Evolutionary conservation across 2,797 vertebrate genomes (phyloP).

Genomic region (Enteromius treurensis): DNA sequence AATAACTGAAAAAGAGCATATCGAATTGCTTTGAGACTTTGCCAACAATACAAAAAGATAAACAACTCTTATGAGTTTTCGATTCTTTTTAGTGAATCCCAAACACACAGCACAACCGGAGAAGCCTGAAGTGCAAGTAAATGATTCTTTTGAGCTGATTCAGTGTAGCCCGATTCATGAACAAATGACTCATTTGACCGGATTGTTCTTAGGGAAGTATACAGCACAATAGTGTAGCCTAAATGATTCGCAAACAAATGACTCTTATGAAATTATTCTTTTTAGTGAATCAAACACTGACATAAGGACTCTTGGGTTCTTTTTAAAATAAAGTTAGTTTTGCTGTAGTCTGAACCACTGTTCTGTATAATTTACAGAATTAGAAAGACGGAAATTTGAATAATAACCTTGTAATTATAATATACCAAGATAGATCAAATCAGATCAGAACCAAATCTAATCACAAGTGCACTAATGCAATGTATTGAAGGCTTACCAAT

Average conservation of each 20-base stretch:
- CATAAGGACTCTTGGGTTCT: not conserved
- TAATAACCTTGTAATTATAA: not conserved
- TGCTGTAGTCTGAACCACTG: not conserved
- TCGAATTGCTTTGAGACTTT: not conserved
- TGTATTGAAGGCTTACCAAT: not conserved
- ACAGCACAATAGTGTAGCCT: not conserved
- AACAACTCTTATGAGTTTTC: not conserved
- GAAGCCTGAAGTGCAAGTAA: not conserved
- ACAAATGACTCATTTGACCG: not conserved
- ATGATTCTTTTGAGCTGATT: not conserved
- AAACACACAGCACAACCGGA: not conserved
- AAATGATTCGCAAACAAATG: not conserved
- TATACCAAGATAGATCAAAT: not conserved
- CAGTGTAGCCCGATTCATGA: not conserved
- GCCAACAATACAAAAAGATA: not conserved
- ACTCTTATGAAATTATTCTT: not conserved
- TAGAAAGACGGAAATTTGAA: not conserved
- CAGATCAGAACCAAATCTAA: not conserved
- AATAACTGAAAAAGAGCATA: not conserved
- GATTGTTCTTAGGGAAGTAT: not conserved
- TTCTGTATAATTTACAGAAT: not conserved
- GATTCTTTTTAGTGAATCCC: not conserved
- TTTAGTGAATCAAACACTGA: not conserved
- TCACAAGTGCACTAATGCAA: not conserved
- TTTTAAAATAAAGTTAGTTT: not conserved